Conservation (phyloP, 1,140 invertebrate species). For the Bursaphelenchus mucronatus region DNA sequence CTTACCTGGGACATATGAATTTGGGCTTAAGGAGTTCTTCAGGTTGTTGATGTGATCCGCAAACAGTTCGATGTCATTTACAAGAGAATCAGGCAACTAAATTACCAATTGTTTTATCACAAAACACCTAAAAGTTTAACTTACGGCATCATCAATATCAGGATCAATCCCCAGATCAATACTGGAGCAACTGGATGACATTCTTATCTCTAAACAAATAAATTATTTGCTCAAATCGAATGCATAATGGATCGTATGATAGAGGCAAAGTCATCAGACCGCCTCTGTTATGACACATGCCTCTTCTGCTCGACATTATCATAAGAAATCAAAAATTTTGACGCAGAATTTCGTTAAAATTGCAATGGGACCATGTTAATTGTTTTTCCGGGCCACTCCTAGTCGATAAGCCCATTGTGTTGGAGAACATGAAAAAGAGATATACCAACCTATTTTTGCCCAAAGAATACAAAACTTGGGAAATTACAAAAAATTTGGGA, state of each 20-base stretch:
- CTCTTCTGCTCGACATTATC: no score
- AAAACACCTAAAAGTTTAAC: constrained; percentile 13
- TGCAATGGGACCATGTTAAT: neutral
- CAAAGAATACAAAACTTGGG: no score
- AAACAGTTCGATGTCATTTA: constrained; percentile 52
- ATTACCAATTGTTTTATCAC: constrained; percentile 22
- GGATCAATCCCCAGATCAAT: constrained; percentile 40
- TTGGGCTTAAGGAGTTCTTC: constrained; percentile 40
- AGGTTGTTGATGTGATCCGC: constrained; percentile 50
- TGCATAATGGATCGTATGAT: neutral
- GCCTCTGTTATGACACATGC: no score
- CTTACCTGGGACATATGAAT: constrained; percentile 40
- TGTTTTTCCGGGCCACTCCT: neutral
- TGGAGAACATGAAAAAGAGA: no score
- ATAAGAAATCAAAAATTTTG: constrained; percentile 1
- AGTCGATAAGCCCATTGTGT: no score
- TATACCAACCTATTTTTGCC: no score
- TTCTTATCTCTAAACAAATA: constrained; percentile 6
- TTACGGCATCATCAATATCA: constrained; percentile 36
- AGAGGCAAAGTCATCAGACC: neutral
- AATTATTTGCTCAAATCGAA: neutral
- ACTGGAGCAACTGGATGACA: constrained; percentile 40
- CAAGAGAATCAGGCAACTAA: constrained; percentile 41
- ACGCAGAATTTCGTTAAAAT: neutral
- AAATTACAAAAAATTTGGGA: no score